Evolutionary conservation across 2,888 invertebrate genomes (phyloP).

Genomic region (Steromphala cineraria): DNA sequence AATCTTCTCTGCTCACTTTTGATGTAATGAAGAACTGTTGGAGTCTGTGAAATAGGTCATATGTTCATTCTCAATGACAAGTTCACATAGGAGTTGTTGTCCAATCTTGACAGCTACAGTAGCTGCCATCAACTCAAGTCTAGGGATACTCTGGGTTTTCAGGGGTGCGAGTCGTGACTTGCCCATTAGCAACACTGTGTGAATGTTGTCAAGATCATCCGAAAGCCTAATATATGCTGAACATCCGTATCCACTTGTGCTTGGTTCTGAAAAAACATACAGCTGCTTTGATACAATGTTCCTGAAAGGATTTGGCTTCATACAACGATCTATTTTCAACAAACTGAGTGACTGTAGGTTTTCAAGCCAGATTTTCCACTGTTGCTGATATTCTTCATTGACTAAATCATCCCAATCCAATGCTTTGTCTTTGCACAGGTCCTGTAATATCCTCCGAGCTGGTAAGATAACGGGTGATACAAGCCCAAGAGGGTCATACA

Average conservation of each 20-base stretch:
- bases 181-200: background rate
- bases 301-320: background rate
- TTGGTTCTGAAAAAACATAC: background rate
- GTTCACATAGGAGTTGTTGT: background rate
- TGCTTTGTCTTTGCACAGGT: background rate
- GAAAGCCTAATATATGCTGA: background rate
- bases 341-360: background rate
- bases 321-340: background rate
- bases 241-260: background rate
- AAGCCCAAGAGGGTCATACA: conserved; percentile 7
- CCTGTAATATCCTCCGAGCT: background rate
- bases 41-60: background rate
- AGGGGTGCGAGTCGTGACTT: background rate
- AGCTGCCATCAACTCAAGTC: background rate
- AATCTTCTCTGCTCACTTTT: background rate
- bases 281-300: background rate
- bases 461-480: background rate
- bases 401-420: conserved; percentile 11
- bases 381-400: background rate
- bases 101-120: background rate
- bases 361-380: background rate
- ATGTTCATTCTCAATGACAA: background rate
- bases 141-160: background rate
- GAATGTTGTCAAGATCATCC: background rate
- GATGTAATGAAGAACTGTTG: background rate